Evolutionary conservation across 2,797 vertebrate genomes (phyloP), one percentile per base, ranked within the genome.

Genomic region (Gallinago nigripennis): DNA sequence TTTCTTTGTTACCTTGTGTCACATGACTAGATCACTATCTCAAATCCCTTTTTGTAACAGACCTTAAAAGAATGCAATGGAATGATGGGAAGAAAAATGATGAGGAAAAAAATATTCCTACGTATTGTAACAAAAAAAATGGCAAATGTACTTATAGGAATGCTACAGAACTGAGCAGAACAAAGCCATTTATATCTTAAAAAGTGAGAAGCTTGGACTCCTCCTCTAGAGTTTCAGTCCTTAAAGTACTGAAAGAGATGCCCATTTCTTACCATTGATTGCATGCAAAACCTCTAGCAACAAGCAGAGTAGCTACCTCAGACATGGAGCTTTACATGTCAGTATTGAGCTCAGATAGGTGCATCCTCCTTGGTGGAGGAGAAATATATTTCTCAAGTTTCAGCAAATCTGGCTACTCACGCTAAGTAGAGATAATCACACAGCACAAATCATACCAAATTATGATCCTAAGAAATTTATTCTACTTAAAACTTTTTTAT

Each of bases 181-280:
- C 16, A 57, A 92, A 64, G 17, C 14, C 17, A 41, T 1, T 0
- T 1, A 1, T 61, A 53, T 18, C 6, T 19, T 17, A 33, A 50
- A 72, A 4, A 46, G 3, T n/a, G 31, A 64, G 8, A 88, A 72
- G 5, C 24, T 14, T 65, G 53, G 35, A 66, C 4, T n/a, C 9
- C 17, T 53, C 1, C 7, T 88, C 21, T 53, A 10, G 4, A 17
- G 6, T 57, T 82, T 13, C 21, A 63, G 24, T 71, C 28, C 31
- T 88, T 82, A 27, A 7, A 21, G 8, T 28, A 71, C 9, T 80
- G 45, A 70, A 77, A 80, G 6, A 8, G 37, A 9, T 24, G 5
- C 4, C 7, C 2, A 1, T 84, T 64, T 81, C 17, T 71, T 61
- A 58, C 24, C 54, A 3, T 48, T 86, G 50, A 41, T 30, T 71